Evolutionary conservation across 2,113 vertebrate species (phyloP).

Genomic region (Notarius lentiginosus): DNA sequence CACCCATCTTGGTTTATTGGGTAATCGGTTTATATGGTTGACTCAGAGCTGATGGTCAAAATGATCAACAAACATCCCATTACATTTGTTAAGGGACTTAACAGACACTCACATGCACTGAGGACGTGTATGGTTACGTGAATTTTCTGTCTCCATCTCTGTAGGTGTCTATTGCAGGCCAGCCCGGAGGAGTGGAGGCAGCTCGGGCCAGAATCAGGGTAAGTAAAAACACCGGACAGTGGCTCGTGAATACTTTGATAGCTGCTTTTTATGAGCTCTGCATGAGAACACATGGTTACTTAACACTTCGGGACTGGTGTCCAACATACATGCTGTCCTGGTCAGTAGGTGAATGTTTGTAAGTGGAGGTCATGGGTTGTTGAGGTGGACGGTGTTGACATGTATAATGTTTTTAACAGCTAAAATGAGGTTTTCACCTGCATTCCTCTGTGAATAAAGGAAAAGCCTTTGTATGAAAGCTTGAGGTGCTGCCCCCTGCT

Average conservation of each 20-base stretch:
- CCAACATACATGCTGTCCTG: background rate
- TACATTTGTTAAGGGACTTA: background rate
- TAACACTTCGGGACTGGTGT: background rate
- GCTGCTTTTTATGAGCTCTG: slow-evolving; percentile 8
- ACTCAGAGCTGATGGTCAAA: slow-evolving; percentile 3
- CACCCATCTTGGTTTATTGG: background rate
- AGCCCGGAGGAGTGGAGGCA: slow-evolving; percentile 85
- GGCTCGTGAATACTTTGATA: slow-evolving; percentile 6
- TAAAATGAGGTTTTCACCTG: background rate
- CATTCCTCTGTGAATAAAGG: slow-evolving; percentile 3
- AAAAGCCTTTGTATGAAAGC: background rate
- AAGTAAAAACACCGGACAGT: slow-evolving; percentile 53
- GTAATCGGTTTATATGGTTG: background rate
- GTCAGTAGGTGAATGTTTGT: slow-evolving; percentile 2
- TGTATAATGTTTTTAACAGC: background rate
- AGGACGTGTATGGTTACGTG: background rate
- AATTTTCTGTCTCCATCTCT: slow-evolving; percentile 15
- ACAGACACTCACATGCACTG: background rate
- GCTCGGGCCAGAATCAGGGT: slow-evolving; percentile 87
- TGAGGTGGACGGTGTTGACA: background rate
- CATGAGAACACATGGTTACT: background rate
- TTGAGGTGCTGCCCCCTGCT: slow-evolving; percentile 42
- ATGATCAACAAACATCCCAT: background rate
- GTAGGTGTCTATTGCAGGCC: slow-evolving; percentile 88
- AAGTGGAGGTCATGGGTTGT: slow-evolving; percentile 1